Evolutionary conservation across 2,888 invertebrate genomes (phyloP).

Genomic region (Digitonthophagus gazella): DNA sequence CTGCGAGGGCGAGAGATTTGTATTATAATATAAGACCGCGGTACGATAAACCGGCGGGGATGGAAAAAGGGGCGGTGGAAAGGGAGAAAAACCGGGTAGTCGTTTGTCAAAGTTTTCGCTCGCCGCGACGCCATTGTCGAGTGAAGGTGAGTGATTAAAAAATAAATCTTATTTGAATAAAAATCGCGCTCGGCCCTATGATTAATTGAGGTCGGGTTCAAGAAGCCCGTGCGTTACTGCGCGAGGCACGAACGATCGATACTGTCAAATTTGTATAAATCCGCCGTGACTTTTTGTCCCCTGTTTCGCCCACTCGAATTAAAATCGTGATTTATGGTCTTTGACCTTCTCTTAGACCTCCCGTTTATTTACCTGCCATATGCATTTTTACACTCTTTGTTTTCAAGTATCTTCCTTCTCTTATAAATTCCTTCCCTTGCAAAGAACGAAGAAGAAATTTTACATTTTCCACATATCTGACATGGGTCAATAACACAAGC

Average conservation of each 20-base stretch:
- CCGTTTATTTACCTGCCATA: conserved; percentile 27
- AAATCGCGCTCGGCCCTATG: conserved; percentile 33
- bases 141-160: conserved; percentile 39
- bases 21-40: conserved; percentile 21
- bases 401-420: neutral
- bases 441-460: no score
- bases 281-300: conserved; percentile 21
- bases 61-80: conserved; percentile 17
- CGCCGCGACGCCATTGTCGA: conserved; percentile 17
- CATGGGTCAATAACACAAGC: no score
- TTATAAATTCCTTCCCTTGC: no score
- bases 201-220: conserved; percentile 38
- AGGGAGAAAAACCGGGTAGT: conserved; percentile 26
- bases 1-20: conserved; percentile 20
- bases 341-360: conserved; percentile 14
- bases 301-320: conserved; percentile 19
- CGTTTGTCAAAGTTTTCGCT: conserved; percentile 39
- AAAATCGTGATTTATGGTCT: conserved; percentile 27
- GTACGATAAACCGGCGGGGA: conserved; percentile 18
- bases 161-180: conserved; percentile 43
- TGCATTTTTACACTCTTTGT: conserved; percentile 23
- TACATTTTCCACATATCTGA: no score
- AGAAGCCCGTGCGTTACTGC: conserved; percentile 39
- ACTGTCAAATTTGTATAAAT: conserved; percentile 28
- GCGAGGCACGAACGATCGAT: conserved; percentile 30